Percentiles rank a stretch among this genome's conserved stretches.
phyloP scores from a whole-genome alignment of 1,140 invertebrate species.

The Coptotermes formosanus region DNA sequence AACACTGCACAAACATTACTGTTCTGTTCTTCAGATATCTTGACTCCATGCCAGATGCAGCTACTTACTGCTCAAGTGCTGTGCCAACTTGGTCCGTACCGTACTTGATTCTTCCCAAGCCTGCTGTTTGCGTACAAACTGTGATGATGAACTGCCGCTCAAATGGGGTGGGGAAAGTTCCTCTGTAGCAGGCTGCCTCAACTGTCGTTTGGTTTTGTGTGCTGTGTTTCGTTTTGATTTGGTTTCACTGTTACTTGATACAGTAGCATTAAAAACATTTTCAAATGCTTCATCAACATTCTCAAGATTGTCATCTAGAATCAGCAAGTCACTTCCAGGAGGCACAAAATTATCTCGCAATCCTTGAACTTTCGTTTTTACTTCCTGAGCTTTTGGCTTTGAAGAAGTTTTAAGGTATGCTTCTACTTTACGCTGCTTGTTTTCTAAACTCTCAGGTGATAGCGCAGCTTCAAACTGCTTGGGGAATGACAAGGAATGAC shows the following conservation, averaged over 20 bases:
- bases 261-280: constrained; percentile 41
- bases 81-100: constrained; percentile 27
- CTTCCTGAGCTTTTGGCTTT: neutral
- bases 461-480: constrained; percentile 78
- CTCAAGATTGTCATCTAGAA: constrained; percentile 42
- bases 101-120: constrained; percentile 35
- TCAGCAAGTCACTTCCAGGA: neutral
- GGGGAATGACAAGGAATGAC: constrained; percentile 65
- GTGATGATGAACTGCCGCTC: constrained; percentile 30
- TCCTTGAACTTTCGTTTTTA: neutral
- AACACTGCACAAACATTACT: constrained; percentile 15
- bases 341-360: neutral
- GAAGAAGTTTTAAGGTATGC: constrained; percentile 44
- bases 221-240: neutral
- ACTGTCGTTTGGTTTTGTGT: neutral
- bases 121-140: constrained; percentile 32
- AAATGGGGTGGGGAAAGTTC: neutral
- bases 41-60: constrained; percentile 21
- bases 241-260: constrained; percentile 1
- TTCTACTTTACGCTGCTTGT: constrained; percentile 75
- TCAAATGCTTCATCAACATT: constrained; percentile 51
- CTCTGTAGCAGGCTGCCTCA: neutral
- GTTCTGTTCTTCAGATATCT: neutral
- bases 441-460: constrained; percentile 64
- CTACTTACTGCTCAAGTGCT: constrained; percentile 26